A percentile compares a stretch with the other conserved stretches of the same genome.
Conservation (phyloP, 2,113 vertebrate species). For the Neolamprologus tretocephalus region DNA sequence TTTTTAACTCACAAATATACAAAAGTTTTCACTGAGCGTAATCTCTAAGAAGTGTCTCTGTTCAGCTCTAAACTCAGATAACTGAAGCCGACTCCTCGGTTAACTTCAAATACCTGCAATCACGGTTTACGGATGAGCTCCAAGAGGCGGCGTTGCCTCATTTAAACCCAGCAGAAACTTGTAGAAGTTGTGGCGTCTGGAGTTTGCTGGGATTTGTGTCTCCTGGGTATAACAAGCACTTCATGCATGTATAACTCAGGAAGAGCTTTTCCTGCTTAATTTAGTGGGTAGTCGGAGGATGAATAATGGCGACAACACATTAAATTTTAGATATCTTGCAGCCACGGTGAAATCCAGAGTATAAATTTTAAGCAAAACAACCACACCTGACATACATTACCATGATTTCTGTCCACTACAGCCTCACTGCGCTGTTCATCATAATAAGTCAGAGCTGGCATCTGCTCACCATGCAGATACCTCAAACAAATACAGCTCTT, state of each 20-base stretch:
- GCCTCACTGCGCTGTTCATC: background rate
- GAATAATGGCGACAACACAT: background rate
- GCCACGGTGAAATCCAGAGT: background rate
- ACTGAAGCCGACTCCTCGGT: background rate
- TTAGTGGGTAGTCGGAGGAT: background rate
- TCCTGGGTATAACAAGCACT: background rate
- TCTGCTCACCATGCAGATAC: background rate
- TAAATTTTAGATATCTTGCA: background rate
- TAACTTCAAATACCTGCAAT: background rate
- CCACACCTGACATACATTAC: background rate
- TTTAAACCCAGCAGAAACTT: constrained; percentile 27
- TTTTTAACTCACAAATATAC: constrained; percentile 12
- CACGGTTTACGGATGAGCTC: background rate
- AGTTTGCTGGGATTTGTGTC: background rate
- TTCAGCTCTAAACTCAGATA: background rate
- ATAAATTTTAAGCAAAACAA: background rate
- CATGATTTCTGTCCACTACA: background rate
- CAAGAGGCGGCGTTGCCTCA: background rate
- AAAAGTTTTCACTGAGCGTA: background rate
- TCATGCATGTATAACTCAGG: background rate
- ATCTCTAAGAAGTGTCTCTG: background rate
- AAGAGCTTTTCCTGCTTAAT: background rate
- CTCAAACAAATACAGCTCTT: constrained; percentile 11
- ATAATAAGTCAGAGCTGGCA: background rate
- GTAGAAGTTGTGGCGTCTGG: background rate